These are phyloP conservation scores for Tympanoctomys barrerae DNA, from an alignment of 2,797 vertebrate genomes.

Conservation along the genomic window DNA sequence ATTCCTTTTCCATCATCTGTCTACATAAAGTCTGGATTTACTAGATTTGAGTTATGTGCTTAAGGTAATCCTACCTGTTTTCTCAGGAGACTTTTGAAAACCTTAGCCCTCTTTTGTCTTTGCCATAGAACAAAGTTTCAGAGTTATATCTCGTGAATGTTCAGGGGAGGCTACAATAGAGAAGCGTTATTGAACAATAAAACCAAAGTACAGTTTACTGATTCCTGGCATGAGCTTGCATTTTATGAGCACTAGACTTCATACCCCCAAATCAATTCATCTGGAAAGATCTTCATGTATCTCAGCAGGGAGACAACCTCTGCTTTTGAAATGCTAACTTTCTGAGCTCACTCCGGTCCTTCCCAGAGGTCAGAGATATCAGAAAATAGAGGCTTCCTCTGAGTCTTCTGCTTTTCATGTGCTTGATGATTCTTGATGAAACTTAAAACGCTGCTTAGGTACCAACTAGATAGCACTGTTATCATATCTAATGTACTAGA, in stretches of 20 bases:
- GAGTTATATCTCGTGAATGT: conserved; percentile 50
- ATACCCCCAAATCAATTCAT: not conserved
- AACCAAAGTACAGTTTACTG: conserved; percentile 64
- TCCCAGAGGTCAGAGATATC: not conserved
- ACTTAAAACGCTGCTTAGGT: not conserved
- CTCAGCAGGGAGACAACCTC: not conserved
- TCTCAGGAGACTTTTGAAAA: conserved; percentile 22
- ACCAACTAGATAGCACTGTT: not conserved
- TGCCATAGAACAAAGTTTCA: conserved; percentile 58
- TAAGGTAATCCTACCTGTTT: conserved; percentile 48
- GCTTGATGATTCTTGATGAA: not conserved
- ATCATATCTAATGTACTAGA: not conserved
- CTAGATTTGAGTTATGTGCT: conserved; percentile 50
- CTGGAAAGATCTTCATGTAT: not conserved
- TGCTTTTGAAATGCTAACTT: not conserved
- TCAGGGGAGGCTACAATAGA: conserved; percentile 48
- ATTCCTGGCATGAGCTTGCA: not conserved
- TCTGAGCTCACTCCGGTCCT: too few relatives aligned
- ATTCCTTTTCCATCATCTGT: not conserved
- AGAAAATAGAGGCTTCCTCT: not conserved
- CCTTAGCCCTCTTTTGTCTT: conserved; percentile 16
- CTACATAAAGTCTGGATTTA: not conserved
- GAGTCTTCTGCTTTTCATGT: not conserved
- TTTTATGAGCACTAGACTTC: not conserved
- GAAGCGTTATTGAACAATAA: conserved; percentile 56